phyloP scores from a whole-genome alignment of 2,113 vertebrate genomes.

The Neotragus moschatus region DNA sequence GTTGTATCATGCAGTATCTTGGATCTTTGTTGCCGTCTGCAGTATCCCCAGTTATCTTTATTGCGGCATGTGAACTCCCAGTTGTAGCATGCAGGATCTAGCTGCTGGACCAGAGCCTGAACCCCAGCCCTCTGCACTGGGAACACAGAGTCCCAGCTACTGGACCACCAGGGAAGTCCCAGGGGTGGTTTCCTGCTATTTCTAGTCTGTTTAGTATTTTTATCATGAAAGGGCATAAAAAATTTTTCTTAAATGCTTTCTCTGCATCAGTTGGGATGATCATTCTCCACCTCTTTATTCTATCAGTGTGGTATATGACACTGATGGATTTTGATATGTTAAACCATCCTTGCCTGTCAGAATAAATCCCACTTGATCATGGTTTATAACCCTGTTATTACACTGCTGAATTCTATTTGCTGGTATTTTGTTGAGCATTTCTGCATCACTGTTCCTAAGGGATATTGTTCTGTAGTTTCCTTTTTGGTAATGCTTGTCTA shows the following conservation, averaged over 20 bases:
- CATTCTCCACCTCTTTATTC: neutral
- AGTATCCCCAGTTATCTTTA: neutral
- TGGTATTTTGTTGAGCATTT: neutral
- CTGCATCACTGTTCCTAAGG: neutral
- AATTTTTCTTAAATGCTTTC: neutral
- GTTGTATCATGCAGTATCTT: neutral
- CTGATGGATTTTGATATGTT: neutral
- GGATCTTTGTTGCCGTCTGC: neutral
- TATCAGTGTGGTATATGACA: neutral
- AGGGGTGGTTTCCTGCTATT: neutral
- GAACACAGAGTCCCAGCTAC: neutral
- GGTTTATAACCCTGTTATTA: neutral
- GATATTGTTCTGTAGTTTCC: neutral
- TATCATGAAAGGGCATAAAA: neutral
- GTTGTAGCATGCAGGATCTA: neutral
- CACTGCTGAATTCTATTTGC: neutral
- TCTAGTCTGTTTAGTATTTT: neutral
- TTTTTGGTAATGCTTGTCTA: neutral
- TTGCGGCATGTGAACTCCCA: fast-evolving
- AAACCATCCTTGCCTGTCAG: neutral
- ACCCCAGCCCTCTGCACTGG: neutral
- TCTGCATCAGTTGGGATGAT: neutral
- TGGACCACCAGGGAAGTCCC: neutral
- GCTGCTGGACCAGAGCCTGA: neutral
- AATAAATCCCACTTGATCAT: neutral